Conservation (phyloP, 2,113 vertebrate species). For the Acrocephalus arundinaceus region DNA sequence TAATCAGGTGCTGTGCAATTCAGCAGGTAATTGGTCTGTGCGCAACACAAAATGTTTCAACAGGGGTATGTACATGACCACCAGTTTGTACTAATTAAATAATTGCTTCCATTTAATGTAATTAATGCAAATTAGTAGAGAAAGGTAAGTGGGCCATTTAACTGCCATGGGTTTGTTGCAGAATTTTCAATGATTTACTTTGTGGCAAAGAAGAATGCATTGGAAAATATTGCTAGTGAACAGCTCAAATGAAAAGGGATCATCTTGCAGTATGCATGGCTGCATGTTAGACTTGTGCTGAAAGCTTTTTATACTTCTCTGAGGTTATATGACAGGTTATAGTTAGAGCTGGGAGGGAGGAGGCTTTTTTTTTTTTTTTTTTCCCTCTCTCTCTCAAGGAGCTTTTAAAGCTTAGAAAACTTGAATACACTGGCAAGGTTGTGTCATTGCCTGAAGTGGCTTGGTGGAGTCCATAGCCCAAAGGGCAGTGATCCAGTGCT, state of each 20-base stretch:
- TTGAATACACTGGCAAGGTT: not conserved
- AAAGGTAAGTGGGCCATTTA: not conserved
- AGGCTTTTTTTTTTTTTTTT: not conserved
- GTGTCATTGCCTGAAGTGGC: not conserved
- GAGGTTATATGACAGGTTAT: not conserved
- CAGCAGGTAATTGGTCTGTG: not conserved
- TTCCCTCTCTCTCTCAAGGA: not conserved
- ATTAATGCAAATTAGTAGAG: not conserved
- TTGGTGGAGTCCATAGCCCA: not conserved
- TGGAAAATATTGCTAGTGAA: not conserved
- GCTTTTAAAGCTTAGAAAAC: not conserved
- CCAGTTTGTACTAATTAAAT: slow-evolving; percentile 22
- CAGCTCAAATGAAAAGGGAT: not conserved
- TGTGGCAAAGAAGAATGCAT: not conserved
- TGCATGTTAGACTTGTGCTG: not conserved
- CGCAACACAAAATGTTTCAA: not conserved
- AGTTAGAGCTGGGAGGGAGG: not conserved
- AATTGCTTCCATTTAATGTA: slow-evolving; percentile 12
- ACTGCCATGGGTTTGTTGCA: not conserved
- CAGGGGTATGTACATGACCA: not conserved
- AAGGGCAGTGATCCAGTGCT: not conserved
- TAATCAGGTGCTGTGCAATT: not conserved
- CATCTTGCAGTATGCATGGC: not conserved
- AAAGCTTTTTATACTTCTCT: not conserved
- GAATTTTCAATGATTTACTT: not conserved